A percentile compares a stretch with the other conserved stretches of the same genome.
phyloP scores from a whole-genome alignment of 2,797 vertebrate species.

The Acridotheres tristis region DNA sequence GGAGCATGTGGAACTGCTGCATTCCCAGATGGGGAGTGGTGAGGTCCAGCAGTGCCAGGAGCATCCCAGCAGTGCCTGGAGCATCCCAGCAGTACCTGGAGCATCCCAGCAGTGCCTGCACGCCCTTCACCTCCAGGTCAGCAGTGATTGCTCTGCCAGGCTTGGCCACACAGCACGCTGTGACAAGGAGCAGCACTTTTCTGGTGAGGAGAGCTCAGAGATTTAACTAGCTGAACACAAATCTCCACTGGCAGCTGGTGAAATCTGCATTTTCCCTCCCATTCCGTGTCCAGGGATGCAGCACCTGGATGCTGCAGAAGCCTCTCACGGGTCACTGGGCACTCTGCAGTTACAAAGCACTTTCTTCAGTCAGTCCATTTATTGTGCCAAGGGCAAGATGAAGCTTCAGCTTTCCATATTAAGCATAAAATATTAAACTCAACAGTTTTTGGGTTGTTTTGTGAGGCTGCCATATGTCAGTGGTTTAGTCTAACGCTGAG shows the following conservation, averaged over 20 bases:
- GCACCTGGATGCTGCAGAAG: rapidly evolving
- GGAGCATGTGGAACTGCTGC: neutral
- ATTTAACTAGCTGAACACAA: neutral
- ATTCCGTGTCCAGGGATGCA: neutral
- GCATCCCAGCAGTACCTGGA: neutral
- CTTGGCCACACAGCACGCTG: rapidly evolving
- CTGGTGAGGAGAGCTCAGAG: neutral
- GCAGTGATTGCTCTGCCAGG: neutral
- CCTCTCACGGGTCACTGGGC: neutral
- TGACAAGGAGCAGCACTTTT: neutral
- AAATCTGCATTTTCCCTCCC: neutral
- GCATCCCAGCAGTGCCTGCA: rapidly evolving
- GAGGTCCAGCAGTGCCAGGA: neutral
- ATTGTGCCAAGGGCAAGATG: neutral
- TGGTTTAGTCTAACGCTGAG: neutral
- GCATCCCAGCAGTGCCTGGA: rapidly evolving
- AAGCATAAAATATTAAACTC: neutral
- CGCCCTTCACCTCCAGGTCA: neutral
- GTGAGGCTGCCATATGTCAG: neutral
- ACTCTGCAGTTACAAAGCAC: neutral
- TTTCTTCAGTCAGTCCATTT: neutral
- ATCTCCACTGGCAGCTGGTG: neutral
- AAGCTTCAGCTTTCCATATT: neutral
- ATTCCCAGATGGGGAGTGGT: neutral
- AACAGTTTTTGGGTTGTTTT: neutral